phyloP scores from a whole-genome alignment of 2,113 vertebrate genomes.

The Erpornis zantholeuca region DNA sequence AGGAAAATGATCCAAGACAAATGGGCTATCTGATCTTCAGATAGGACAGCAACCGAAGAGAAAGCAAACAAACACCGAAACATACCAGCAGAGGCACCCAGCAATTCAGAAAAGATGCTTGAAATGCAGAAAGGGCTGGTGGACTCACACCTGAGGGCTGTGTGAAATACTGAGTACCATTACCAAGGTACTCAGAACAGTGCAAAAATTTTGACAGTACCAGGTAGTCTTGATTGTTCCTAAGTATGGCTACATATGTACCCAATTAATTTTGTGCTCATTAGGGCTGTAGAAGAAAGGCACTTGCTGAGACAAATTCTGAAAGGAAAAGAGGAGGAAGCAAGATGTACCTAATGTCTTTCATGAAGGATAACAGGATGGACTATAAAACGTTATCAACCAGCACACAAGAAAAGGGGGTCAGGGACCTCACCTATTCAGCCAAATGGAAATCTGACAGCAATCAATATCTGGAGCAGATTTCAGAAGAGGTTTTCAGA shows the following conservation, averaged over 20 bases:
- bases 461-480: not conserved
- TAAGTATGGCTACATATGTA: not conserved
- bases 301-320: not conserved
- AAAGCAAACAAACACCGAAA: not conserved
- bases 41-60: not conserved
- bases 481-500: not conserved
- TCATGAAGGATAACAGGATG: not conserved
- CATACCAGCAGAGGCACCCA: not conserved
- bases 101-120: not conserved
- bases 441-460: constrained; percentile 11
- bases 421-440: not conserved
- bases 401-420: not conserved
- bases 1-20: constrained; percentile 17
- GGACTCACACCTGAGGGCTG: not conserved
- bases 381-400: not conserved
- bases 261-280: not conserved
- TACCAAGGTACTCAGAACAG: not conserved
- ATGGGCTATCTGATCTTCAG: constrained; percentile 20
- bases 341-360: not conserved
- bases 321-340: not conserved
- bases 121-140: not conserved
- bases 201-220: not conserved
- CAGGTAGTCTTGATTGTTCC: not conserved
- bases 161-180: not conserved
- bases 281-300: not conserved